Evolutionary conservation across 2,113 vertebrate genomes (phyloP), one percentile per base, ranked within the genome.

Genomic region (Chionomys nivalis): DNA sequence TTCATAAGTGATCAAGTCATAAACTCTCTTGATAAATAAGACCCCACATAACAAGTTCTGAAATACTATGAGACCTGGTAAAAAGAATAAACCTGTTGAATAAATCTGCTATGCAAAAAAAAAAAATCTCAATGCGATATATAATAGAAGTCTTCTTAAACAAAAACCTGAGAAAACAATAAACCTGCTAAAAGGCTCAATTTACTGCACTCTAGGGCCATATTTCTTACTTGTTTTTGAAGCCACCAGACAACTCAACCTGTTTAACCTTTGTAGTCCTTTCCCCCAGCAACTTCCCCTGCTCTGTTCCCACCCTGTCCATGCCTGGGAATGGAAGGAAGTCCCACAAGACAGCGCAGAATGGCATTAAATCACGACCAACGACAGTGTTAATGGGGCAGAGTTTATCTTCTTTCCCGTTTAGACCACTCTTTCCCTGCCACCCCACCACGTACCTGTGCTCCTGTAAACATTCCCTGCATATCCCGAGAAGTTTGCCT

Each of bases 1-100:
- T 98, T 98, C 98, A 97, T 98, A 97, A 96, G 97, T 98, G 96
- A 98, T 98, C 94, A 98, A 98, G 97, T 97, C 98, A 98, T 98
- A 98, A 98, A 98, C 96, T 97, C 91, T 90, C 86, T 95, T 98
- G 98, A 98, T 97, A 97, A 98, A 97, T 98, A 98, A 98, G 98
- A 97, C 97, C 97, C 93, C 98, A 97, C 96, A 70, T 72, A 96
- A 96, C 97, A 96, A 94, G 96, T 75, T 92, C 96, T 97, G 97
- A 98, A 98, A 98, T 98, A 97, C 97, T 96, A 89, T 70, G 96
- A 98, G 91, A 96, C 94, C 76, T 97, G 97, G 98, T 97, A 98
- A 98, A 98, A 98, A 97, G 97, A 98, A 97, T 97, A 98, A 98
- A 97, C 98, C 98, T 98, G 97, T 97, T 97, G 98, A 96, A 96